A percentile compares a stretch with the other conserved stretches of the same genome.
phyloP scores from a whole-genome alignment of 1,140 invertebrate species.

The Pentalonia nigronervosa region DNA sequence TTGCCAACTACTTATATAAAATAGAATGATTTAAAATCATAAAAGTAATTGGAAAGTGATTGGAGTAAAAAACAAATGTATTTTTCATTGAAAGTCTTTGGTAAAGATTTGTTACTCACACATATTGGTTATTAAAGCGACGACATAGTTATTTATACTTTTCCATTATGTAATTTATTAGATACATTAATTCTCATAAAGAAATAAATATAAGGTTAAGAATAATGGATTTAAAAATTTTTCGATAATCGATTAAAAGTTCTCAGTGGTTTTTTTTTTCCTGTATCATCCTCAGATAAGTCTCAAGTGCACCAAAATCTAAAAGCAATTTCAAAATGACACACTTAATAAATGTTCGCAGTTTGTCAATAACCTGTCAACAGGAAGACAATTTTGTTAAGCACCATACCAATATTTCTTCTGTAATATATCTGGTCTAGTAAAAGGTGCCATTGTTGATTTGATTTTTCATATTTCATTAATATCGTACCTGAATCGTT shows the following conservation, averaged over 20 bases:
- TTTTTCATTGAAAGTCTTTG: neutral
- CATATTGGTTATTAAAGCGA: constrained; percentile 16
- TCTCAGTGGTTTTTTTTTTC: neutral
- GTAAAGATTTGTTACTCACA: constrained; percentile 9
- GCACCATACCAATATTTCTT: neutral
- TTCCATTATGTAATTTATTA: constrained; percentile 8
- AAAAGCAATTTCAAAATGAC: constrained; percentile 46
- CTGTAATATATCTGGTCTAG: neutral
- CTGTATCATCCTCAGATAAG: neutral
- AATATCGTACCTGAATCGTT: neutral
- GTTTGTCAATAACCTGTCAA: constrained; percentile 33
- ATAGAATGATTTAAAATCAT: neutral
- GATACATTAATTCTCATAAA: constrained; percentile 1
- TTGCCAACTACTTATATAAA: neutral
- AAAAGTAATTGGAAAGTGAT: constrained; percentile 23
- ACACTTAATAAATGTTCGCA: constrained; percentile 36
- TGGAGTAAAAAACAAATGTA: neutral
- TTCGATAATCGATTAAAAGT: constrained; percentile 30
- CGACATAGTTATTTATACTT: constrained; percentile 18
- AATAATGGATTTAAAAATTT: constrained; percentile 12
- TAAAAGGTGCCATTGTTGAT: neutral
- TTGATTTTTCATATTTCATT: neutral
- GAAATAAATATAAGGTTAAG: neutral
- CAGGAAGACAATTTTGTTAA: neutral
- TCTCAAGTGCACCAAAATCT: neutral